Conservation (phyloP, 2,888 invertebrate genomes). For the Troides aeacus region DNA sequence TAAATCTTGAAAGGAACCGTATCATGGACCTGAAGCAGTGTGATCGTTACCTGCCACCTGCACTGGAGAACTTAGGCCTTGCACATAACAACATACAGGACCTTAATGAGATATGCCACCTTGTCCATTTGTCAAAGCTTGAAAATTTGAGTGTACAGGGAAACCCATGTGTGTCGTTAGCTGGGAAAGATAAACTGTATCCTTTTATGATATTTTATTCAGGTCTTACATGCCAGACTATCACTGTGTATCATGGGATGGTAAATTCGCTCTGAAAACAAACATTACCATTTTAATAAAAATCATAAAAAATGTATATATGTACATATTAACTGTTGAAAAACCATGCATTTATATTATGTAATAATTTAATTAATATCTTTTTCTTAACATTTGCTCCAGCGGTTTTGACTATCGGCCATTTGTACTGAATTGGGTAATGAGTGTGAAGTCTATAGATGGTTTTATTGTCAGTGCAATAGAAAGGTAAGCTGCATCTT, state of each 20-base stretch:
- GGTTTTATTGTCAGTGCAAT: constrained; percentile 93
- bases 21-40: constrained; percentile 90
- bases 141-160: constrained; percentile 91
- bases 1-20: constrained; percentile 92
- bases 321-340: too few relatives aligned
- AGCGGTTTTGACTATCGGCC: constrained; percentile 96
- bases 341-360: too few relatives aligned
- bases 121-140: constrained; percentile 87
- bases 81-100: constrained; percentile 91
- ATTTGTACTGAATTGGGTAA: constrained; percentile 95
- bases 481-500: constrained; percentile 85
- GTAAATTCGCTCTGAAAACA: too few relatives aligned
- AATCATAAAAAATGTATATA: too few relatives aligned
- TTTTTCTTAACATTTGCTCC: constrained; percentile 40
- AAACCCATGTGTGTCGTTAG: constrained; percentile 92
- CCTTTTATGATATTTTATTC: constrained; percentile 66
- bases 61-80: constrained; percentile 86
- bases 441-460: constrained; percentile 92
- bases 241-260: too few relatives aligned
- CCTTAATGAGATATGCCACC: constrained; percentile 91
- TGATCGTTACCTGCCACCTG: constrained; percentile 89
- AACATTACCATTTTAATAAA: too few relatives aligned
- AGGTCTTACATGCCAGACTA: neutral
- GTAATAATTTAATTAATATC: neutral
- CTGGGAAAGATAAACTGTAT: constrained; percentile 87